Evolutionary conservation across 2,888 invertebrate genomes (phyloP).

Genomic region (Macrophya alboannulata): DNA sequence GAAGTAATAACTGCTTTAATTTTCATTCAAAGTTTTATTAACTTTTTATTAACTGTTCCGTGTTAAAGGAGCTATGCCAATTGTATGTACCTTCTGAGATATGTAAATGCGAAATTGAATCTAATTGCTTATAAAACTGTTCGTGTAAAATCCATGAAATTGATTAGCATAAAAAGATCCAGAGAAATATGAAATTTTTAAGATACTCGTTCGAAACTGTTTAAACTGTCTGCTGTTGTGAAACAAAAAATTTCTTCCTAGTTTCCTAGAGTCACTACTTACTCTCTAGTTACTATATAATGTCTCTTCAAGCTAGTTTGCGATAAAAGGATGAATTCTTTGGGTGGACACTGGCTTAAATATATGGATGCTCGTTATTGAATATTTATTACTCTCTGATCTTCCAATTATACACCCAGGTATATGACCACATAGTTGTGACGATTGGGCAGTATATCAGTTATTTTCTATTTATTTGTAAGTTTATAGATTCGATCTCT

Average conservation of each 20-base stretch:
- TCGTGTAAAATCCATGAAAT: neutral
- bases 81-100: conserved; percentile 8
- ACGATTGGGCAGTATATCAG: neutral
- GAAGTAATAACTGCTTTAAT: neutral
- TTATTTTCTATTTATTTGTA: neutral
- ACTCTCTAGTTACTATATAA: conserved; percentile 19
- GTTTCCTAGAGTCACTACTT: conserved; percentile 1
- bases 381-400: conserved; percentile 24
- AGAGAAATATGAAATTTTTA: neutral
- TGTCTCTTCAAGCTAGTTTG: neutral
- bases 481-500: neutral
- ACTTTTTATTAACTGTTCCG: conserved; percentile 20
- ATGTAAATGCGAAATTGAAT: neutral
- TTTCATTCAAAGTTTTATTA: neutral
- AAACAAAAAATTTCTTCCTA: neutral
- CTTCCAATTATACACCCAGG: neutral
- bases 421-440: neutral
- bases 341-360: conserved; percentile 21
- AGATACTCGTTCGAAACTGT: neutral
- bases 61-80: conserved; percentile 52
- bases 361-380: conserved; percentile 36
- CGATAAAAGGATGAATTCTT: conserved; percentile 19
- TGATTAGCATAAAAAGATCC: neutral
- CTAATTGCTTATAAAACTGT: neutral
- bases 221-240: neutral